Evolutionary conservation across 2,888 invertebrate species (phyloP), one percentile per base, ranked within the genome.

Genomic region (Pteria penguin): DNA sequence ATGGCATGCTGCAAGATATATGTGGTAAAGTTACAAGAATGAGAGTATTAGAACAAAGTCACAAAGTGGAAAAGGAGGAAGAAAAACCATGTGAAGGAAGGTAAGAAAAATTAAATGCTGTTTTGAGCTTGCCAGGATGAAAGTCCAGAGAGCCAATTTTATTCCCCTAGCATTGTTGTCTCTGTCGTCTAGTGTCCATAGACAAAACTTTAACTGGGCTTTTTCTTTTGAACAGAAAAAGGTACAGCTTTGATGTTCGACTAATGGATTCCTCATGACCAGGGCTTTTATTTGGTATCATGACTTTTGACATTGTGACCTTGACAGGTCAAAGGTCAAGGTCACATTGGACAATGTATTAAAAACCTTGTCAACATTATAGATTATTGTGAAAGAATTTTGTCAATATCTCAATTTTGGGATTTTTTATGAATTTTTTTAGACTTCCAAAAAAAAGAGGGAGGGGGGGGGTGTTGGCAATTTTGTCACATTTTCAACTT

Each of bases 21-120:
- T 63, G 63, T 63, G 36, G 63, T n/a, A 33, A 32, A 33, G 63
- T 63, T 3, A 63, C 63, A 32, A 2, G 26, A 33, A 36, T 36
- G n/a, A 63, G 63, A 36, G 33, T n/a, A n/a, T n/a, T n/a, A n/a
- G 31, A 29, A 11, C 8, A 29, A n/a, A 22, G 14, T 14, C 14
- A 29, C 27, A 61, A 32, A 63, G 36, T 22, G 33, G 4, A 33
- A 33, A 62, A 62, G 33, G 22, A 32, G n/a, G 14, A 3, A 4
- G 4, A 4, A n/a, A 36, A 32, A 33, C 14, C 36, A 4, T 36
- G 3, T 5, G 2, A 5, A 33, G n/a, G 26, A 22, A 27, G 26
- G 62, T 32, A 27, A 62, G 29, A 62, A 29, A 29, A 32, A 18
- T n/a, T 8, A 57, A 22, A 57, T n/a, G 8, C n/a, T 8, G 8